Evolutionary conservation across 1,140 invertebrate species (phyloP).

Genomic region (Drosophila bipectinata): DNA sequence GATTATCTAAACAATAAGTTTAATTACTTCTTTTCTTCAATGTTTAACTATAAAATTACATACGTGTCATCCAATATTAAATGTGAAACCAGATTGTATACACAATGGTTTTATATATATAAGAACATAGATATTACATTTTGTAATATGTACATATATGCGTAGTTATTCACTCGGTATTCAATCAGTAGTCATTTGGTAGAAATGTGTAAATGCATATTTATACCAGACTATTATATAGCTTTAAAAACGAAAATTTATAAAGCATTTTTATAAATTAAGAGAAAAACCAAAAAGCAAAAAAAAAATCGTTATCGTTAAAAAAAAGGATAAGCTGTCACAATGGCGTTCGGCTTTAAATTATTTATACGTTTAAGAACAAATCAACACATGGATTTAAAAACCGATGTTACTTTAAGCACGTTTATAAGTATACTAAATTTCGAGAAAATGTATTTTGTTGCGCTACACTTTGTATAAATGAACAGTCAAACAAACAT

Average conservation of each 20-base stretch:
- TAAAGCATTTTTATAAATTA: no score
- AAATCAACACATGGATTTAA: neutral
- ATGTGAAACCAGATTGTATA: neutral
- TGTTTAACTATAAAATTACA: constrained; percentile 8
- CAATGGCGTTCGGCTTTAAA: neutral
- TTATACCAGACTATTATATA: no score
- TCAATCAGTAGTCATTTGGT: neutral
- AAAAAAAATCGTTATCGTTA: no score
- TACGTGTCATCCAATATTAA: constrained; percentile 20
- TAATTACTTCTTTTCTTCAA: neutral
- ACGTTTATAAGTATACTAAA: constrained; percentile 60
- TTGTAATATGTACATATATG: no score
- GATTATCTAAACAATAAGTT: constrained; percentile 8
- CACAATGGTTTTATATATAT: neutral
- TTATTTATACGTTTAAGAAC: neutral
- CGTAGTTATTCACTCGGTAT: neutral
- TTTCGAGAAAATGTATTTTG: constrained; percentile 26
- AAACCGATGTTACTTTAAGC: constrained; percentile 34
- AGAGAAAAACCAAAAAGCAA: no score
- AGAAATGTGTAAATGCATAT: no score
- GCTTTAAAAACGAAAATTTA: no score
- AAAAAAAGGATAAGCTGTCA: neutral
- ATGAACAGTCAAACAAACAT: constrained; percentile 13
- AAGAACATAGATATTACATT: neutral
- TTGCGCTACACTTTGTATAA: constrained; percentile 16